Base-by-base conservation (phyloP, 2,113 vertebrate species). In the Labrus mixtus region DNA sequence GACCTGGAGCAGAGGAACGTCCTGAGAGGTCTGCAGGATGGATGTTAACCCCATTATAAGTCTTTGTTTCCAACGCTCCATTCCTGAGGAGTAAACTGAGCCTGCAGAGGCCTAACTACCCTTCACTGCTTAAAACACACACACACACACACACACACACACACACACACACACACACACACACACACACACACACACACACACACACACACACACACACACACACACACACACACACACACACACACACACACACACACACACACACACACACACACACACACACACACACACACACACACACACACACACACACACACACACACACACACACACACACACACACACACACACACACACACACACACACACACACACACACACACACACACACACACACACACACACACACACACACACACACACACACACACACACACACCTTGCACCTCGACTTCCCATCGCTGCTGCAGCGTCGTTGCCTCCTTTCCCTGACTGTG, bases 41-140 rank as follows among this genome's bases (percentile, higher is more conserved):
- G 75, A 89, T 82, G 83, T 61, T 89, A 87, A 87, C 85, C 82
- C 79, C 83, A 85, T 87, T 83, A 87, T 69, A 64, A 75, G 84
- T 20, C 79, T 86, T 88, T 86, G 81, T 90, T 89, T 92, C 78
- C 84, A 83, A 79, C 81, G 81, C 70, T 85, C 72, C 37, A 77
- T 78, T 91, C 84, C 78, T 82, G 80, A 83, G 76, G 76, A 78
- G 85, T 82, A 87, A 89, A 73, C 53, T 64, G 79, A 92, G 88
- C 81, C 70, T 57, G 11, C 45, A 20, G 25, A 60, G 69, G 51
- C 57, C 68, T 63, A 51, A 51, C 65, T 46, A 46, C 45, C 45
- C 64, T 66, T 63, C 25, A 67, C 37, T 60, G 58, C 54, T 63
- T 67, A 66, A 6, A 2, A 46, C 43, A 45, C 43, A 45, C 43